A percentile compares a stretch with the other conserved stretches of the same genome.
These are phyloP conservation scores for Oxyruncus cristatus DNA, from an alignment of 2,113 vertebrate genomes.

Conservation along the genomic window DNA sequence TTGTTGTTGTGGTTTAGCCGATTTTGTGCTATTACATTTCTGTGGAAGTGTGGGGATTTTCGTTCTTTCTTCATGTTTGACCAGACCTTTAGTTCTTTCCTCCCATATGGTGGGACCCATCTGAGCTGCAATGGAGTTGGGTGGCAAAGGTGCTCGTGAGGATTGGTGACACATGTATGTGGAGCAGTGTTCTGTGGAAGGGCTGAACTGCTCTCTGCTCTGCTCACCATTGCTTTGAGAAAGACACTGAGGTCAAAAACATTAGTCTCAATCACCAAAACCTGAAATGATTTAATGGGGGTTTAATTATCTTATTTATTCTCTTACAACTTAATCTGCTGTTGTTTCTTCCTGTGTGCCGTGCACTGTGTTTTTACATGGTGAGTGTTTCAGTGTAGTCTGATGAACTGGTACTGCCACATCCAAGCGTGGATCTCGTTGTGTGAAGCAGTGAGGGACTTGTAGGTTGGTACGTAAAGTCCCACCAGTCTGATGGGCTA, in stretches of 20 bases:
- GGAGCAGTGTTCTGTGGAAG: neutral
- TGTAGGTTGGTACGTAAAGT: neutral
- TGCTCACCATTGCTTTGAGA: neutral
- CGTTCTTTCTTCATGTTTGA: neutral
- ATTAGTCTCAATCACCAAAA: neutral
- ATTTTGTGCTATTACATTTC: neutral
- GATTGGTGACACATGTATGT: neutral
- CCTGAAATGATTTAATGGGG: rapidly evolving
- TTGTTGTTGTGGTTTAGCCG: neutral
- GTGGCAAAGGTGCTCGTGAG: neutral
- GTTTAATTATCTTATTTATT: neutral
- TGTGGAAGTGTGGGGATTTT: neutral
- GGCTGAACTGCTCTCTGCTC: neutral
- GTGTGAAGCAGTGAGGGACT: neutral
- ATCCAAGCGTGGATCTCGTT: neutral
- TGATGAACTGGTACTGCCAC: neutral
- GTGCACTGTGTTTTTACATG: neutral
- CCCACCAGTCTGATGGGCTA: neutral
- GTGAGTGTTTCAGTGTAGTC: neutral
- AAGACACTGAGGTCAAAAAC: neutral
- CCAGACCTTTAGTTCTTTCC: no score
- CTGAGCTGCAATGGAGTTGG: neutral
- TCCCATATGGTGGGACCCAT: neutral
- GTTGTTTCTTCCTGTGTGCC: neutral
- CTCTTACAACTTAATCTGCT: neutral